Base-by-base conservation (phyloP, 53 echinoderm and acorn worm species). In the Crossaster papposus region DNA sequence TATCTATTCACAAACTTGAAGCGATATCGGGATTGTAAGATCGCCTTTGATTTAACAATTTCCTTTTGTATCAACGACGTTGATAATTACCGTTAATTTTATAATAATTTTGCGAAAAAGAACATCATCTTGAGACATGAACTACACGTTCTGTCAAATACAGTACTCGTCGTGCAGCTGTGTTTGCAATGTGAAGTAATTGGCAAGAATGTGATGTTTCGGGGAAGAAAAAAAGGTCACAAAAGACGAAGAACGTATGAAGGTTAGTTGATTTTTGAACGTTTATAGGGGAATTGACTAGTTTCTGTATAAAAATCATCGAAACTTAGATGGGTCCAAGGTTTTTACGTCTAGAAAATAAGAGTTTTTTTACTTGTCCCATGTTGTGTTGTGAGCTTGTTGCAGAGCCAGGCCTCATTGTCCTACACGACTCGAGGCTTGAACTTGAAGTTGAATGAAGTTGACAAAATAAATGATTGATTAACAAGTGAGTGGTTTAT, bases 121-220 rank as follows among this genome's bases (percentile, higher is more conserved):
- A 26, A 68, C 28, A n/a, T 52, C 9, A 52, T 14, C 50, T 38
- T 8, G n/a, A 36, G 24, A 62, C 63, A 58, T 14, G 64, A 81
- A 81, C 81, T 81, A 62, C 81, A 81, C 81, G 81, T 81, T 81
- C 20, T 30, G 4, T 79, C 10, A 54, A 80, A 29, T 30, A 80
- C 55, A 22, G 31, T 33, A 18, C 14, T 20, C 12, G 58, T 81
- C 20, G 32, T 63, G 81, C 63, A 81, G 58, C 58, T 81, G 62
- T 35, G 62, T 55, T 17, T 22, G 81, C 62, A 30, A 79, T 22
- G 63, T 55, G 55, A 81, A 26, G 30, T 23, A 81, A 81, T 81
- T 81, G 30, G 23, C 9, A 81, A 63, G 81, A 81, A 81, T 80
- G 81, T 81, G 81, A 62, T 81, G 17, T 54, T 62, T 68, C 28